phyloP scores from a whole-genome alignment of 1,140 invertebrate species.

The Laupala kohalensis region DNA sequence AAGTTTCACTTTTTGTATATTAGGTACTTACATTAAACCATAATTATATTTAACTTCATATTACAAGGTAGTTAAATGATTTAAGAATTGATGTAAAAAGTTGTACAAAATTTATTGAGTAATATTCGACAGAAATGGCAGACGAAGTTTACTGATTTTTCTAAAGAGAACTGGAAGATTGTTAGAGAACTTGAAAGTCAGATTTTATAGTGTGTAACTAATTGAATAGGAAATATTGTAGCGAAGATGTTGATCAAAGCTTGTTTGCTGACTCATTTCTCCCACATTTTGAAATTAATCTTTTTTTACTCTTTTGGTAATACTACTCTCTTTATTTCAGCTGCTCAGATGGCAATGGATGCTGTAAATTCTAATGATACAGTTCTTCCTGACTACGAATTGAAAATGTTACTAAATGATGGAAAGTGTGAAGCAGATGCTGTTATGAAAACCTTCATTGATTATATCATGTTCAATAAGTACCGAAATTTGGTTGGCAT shows the following conservation, averaged over 20 bases:
- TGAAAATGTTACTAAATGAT: constrained; percentile 44
- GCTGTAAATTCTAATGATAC: constrained; percentile 48
- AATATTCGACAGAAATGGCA: neutral
- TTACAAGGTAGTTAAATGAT: too few species aligned
- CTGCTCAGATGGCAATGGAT: constrained; percentile 47
- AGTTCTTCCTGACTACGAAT: constrained; percentile 46
- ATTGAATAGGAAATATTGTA: neutral
- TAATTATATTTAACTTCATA: too few species aligned
- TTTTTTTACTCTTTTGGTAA: neutral
- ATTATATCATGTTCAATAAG: constrained; percentile 44
- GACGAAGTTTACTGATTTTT: neutral
- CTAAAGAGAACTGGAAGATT: neutral
- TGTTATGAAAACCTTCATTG: constrained; percentile 67
- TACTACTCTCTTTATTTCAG: constrained; percentile 22
- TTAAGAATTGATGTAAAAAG: too few species aligned
- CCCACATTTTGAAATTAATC: neutral
- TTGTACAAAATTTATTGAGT: too few species aligned
- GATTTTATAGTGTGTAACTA: neutral
- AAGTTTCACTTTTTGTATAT: too few species aligned
- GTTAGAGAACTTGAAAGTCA: neutral
- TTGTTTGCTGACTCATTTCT: neutral
- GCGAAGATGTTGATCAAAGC: neutral
- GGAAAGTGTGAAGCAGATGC: constrained; percentile 60
- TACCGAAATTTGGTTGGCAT: constrained; percentile 50
- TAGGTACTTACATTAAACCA: too few species aligned